A percentile compares a stretch with the other conserved stretches of the same genome.
Conservation (phyloP, 2,888 invertebrate genomes). For the Empis stercorea region DNA sequence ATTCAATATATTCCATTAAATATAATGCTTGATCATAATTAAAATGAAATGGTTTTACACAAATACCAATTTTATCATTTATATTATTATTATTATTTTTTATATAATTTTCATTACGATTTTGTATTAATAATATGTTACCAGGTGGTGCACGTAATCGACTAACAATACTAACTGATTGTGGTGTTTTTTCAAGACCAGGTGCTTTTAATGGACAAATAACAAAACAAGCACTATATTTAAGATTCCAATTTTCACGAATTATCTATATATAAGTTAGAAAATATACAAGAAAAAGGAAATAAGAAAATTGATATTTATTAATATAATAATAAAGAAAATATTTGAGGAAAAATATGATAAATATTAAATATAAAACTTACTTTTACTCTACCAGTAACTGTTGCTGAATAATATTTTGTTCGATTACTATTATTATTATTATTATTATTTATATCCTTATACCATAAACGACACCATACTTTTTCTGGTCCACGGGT, state of each 20-base stretch:
- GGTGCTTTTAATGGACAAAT: slow-evolving; percentile 58
- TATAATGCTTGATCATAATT: slow-evolving; percentile 73
- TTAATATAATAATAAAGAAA: background rate
- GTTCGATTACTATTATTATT: slow-evolving; percentile 14
- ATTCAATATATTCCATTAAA: slow-evolving; percentile 78
- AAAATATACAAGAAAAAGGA: slow-evolving; percentile 5
- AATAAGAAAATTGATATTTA: slow-evolving; percentile 4
- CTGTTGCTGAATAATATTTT: slow-evolving; percentile 45
- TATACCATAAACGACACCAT: slow-evolving; percentile 67
- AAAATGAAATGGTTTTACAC: slow-evolving; percentile 85
- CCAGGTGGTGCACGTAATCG: slow-evolving; percentile 45
- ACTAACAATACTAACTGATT: slow-evolving; percentile 57
- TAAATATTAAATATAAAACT: slow-evolving; percentile 12
- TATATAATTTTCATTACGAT: slow-evolving; percentile 39
- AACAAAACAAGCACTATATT: slow-evolving; percentile 83
- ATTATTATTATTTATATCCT: slow-evolving; percentile 20
- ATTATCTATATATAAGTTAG: slow-evolving; percentile 46
- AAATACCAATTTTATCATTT: slow-evolving; percentile 54
- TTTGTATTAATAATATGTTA: slow-evolving; percentile 51
- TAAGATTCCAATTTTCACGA: slow-evolving; percentile 85
- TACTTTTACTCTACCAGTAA: slow-evolving; percentile 64
- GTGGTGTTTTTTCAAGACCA: slow-evolving; percentile 44
- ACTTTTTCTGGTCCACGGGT: slow-evolving; percentile 73
- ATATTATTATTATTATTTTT: slow-evolving; percentile 23
- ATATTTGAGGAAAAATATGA: slow-evolving; percentile 1